Percentiles rank a stretch among this genome's conserved stretches.
These are phyloP conservation scores for Caenorhabditis sp. DNA, from an alignment of 2,888 invertebrate genomes.

Conservation along the genomic window DNA sequence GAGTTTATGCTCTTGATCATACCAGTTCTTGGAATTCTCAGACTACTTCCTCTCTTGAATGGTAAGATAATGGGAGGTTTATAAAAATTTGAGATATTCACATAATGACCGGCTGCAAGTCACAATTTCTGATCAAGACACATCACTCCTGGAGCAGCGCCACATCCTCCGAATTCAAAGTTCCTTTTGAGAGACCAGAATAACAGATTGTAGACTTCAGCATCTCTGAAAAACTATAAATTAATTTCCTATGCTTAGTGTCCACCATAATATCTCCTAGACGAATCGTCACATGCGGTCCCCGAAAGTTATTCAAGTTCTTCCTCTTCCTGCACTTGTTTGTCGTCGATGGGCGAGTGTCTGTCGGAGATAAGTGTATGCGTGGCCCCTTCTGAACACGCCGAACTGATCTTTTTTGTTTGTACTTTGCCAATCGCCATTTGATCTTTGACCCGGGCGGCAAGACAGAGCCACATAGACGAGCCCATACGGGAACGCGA, in stretches of 20 bases:
- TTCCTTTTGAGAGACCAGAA: too few relatives aligned
- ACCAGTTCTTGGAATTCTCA: not conserved
- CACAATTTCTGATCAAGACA: not conserved
- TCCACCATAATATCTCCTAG: not conserved
- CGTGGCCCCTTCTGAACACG: not conserved
- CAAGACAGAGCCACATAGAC: too few relatives aligned
- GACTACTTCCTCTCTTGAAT: not conserved
- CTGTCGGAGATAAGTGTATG: constrained; percentile 28
- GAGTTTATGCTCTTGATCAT: not conserved
- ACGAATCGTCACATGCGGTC: not conserved
- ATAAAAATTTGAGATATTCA: not conserved
- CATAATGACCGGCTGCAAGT: not conserved
- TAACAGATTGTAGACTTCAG: too few relatives aligned
- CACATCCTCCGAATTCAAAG: not conserved
- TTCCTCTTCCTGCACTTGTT: constrained; percentile 14
- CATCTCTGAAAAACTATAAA: not conserved
- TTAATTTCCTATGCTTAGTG: not conserved
- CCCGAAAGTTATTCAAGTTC: constrained; percentile 1
- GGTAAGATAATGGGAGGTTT: not conserved
- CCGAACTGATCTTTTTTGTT: constrained; percentile 6
- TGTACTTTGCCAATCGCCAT: constrained; percentile 10
- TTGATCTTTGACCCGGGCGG: constrained; percentile 23
- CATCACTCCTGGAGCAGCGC: too few relatives aligned
- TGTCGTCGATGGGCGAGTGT: constrained; percentile 6
- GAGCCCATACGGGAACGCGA: too few relatives aligned